Base-by-base conservation (phyloP, 2,888 invertebrate genomes). In the Cantharis lateralis region DNA sequence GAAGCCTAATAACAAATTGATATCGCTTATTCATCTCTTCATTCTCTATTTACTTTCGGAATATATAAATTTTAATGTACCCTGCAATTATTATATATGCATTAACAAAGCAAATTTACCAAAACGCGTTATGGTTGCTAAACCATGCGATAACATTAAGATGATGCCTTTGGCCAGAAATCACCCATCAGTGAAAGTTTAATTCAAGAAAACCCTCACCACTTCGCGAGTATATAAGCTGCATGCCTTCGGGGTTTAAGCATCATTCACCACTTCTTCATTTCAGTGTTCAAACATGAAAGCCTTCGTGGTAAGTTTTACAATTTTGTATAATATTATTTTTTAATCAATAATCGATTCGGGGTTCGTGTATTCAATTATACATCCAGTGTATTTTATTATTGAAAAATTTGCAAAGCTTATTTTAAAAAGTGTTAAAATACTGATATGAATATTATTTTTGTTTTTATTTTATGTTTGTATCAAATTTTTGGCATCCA, bases 111-210 rank as follows among this genome's bases (percentile, higher is more conserved):
- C 61, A 76, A 76, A 76, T 76, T 76, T 72, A 76, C 69, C 76
- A 76, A 72, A 72, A 70, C 62, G 69, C 76, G 72, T 76, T 72
- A 76, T 76, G 76, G 76, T 72, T 75, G 75, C 68, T 68, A 75
- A 75, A 63, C 75, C 75, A 75, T 75, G 76, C 76, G 76, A 69
- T 70, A 18, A 72, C 72, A 76, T 72, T 72, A 72, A 72, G 72
- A 66, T 20, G 64, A 66, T 66, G 64, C 64, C 64, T 66, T 66
- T 66, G 64, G 64, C 26, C 63, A 75, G 68, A 68, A 75, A 64
- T 72, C 72, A 76, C 68, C 76, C 76, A 72, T 72, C 64, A 70
- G 76, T 76, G 76, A 76, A 76, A 76, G 76, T 76, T 18, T 76
- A 71, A 72, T 72, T 72, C 62, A 18, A 20, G 68, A 62, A 70